A percentile compares a stretch with the other conserved stretches of the same genome.
These are phyloP conservation scores for Neodiprion virginianus DNA, from an alignment of 1,140 invertebrate genomes.

Conservation along the genomic window DNA sequence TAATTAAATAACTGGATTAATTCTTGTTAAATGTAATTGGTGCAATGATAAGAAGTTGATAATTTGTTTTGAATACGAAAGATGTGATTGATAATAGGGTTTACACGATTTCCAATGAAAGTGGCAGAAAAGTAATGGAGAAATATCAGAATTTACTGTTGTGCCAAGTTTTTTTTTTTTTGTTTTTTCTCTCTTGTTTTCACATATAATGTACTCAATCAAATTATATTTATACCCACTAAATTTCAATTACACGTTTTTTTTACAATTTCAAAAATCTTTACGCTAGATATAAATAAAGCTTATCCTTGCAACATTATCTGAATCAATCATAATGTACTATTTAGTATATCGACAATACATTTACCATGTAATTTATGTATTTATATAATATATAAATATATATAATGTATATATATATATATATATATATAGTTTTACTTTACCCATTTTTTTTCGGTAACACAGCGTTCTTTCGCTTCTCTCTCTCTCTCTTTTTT, in stretches of 20 bases:
- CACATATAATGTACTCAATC: neutral
- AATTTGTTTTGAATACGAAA: too few relatives aligned
- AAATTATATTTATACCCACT: neutral
- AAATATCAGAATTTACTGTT: too few relatives aligned
- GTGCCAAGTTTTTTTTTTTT: neutral
- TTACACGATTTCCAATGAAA: too few relatives aligned
- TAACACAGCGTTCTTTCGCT: neutral
- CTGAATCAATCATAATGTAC: neutral
- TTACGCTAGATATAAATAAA: too few relatives aligned
- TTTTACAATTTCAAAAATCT: neutral
- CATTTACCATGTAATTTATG: neutral
- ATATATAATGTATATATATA: neutral
- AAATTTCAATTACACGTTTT: neutral
- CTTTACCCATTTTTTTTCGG: neutral
- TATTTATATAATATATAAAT: neutral
- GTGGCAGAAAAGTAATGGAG: too few relatives aligned
- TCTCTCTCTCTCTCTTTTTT: neutral
- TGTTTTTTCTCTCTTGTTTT: neutral
- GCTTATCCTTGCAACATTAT: neutral
- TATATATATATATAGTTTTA: neutral
- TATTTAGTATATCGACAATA: neutral
- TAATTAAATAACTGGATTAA: too few relatives aligned
- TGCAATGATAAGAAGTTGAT: too few relatives aligned
- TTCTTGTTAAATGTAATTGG: too few relatives aligned
- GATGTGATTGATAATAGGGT: too few relatives aligned